phyloP scores from a whole-genome alignment of 2,888 invertebrate genomes.

The Zaprionus obscuricornis region DNA sequence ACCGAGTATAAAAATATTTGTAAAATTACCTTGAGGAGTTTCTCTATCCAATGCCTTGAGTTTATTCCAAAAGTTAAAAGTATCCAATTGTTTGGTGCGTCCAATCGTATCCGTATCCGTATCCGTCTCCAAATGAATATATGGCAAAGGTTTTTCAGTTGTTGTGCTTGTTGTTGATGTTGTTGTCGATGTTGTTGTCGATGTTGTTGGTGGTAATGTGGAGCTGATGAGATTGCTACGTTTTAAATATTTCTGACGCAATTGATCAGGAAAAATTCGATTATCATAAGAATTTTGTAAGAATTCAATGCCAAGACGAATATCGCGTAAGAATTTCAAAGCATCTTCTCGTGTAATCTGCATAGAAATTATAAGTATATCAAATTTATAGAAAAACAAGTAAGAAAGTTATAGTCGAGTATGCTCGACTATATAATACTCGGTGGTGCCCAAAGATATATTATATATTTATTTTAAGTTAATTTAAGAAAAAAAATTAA shows the following conservation, averaged over 20 bases:
- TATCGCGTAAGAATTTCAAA: conserved; percentile 89
- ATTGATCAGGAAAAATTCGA: conserved; percentile 79
- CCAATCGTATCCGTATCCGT: conserved; percentile 30
- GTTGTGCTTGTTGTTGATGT: conserved; percentile 67
- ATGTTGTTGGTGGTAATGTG: conserved; percentile 38
- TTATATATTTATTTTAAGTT: too few species aligned
- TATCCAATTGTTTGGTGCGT: conserved; percentile 73
- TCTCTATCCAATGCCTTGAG: conserved; percentile 79
- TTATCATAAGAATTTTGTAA: conserved; percentile 85
- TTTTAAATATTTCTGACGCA: conserved; percentile 80
- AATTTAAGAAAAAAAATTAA: not conserved
- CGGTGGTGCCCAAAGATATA: too few species aligned
- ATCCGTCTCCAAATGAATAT: conserved; percentile 53
- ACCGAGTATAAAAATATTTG: too few species aligned
- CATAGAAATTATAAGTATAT: not conserved
- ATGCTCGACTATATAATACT: too few species aligned
- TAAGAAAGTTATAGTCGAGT: too few species aligned
- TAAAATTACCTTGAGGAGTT: conserved; percentile 51
- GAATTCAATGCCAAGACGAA: conserved; percentile 89
- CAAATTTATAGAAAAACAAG: too few species aligned
- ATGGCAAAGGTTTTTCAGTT: conserved; percentile 72
- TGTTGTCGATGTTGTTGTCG: conserved; percentile 50
- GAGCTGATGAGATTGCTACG: conserved; percentile 53
- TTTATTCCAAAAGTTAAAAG: conserved; percentile 80
- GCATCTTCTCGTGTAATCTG: conserved; percentile 91